Base-by-base conservation (phyloP, 2,797 vertebrate species). In the Microctenopoma steveboyesi region DNA sequence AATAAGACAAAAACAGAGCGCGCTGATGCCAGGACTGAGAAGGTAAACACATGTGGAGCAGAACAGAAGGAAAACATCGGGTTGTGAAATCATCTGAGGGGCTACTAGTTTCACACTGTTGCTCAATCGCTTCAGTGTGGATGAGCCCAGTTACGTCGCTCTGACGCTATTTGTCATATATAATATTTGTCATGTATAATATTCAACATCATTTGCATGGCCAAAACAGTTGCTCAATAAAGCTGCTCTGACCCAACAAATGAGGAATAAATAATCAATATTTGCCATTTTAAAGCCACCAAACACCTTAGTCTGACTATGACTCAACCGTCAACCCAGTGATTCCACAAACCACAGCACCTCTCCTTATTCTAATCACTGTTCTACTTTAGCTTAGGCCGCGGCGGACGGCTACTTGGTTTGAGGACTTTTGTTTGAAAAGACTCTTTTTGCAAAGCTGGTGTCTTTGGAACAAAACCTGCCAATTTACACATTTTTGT, bases 81-180 rank as follows among this genome's bases (percentile, higher is more conserved):
- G 70, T 91, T 91, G 85, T 74, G 83, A 89, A 91, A 89, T 68
- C 0, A 72, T 72, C 65, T 39, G 66, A 5, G 42, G 62, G 49
- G 28, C 58, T 73, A 58, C 78, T 63, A 57, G 74, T 74, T 82
- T 72, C 66, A 75, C 33, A 5, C 45, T 60, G 63, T 89, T 91
- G 82, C 83, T 72, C 75, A 85, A 87, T 84, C 72, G 13, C 15
- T 75, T 72, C 78, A 65, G 39, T 1, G 48, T 43, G 54, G 49
- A 71, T 30, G 55, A 63, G 37, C 33, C 56, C 48, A 60, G 78
- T 86, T 78, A 86, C 70, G 64, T 88, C 84, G 84, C 86, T 49
- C 16, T 10, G 35, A 22, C 22, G 22, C 22, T 22, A 22, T 22
- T 22, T 22, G 62, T 63, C 43, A 47, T 22, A 33, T 22, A 15